Conservation (phyloP, 2,113 vertebrate genomes). For the Prionailurus bengalensis region DNA sequence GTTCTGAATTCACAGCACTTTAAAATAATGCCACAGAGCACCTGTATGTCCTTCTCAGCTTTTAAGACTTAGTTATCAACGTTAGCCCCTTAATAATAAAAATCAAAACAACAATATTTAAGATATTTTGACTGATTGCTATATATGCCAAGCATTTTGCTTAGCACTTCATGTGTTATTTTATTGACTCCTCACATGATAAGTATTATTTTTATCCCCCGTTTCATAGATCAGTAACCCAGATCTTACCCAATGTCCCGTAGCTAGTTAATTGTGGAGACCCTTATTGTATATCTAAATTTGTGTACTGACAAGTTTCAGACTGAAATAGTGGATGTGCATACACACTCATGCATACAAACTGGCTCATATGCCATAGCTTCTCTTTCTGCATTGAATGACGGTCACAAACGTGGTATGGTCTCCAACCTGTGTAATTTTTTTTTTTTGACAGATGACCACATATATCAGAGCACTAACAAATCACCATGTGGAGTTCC, state of each 20-base stretch:
- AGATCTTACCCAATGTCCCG: background rate
- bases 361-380: background rate
- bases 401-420: background rate
- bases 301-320: background rate
- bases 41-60: background rate
- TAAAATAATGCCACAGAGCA: background rate
- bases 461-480: background rate
- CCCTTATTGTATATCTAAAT: background rate
- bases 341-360: background rate
- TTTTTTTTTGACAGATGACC: too few species aligned
- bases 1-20: background rate
- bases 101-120: conserved; percentile 11
- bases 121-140: background rate
- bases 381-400: background rate
- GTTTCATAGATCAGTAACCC: background rate
- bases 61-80: background rate
- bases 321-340: background rate
- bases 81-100: background rate
- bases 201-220: background rate
- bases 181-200: background rate
- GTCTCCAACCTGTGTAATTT: background rate
- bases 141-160: background rate
- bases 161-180: background rate
- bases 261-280: background rate
- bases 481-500: too few species aligned